Percentiles rank a stretch among this genome's conserved stretches.
These are phyloP conservation scores for Ctena decussata DNA, from an alignment of 2,888 invertebrate genomes.

Conservation along the genomic window DNA sequence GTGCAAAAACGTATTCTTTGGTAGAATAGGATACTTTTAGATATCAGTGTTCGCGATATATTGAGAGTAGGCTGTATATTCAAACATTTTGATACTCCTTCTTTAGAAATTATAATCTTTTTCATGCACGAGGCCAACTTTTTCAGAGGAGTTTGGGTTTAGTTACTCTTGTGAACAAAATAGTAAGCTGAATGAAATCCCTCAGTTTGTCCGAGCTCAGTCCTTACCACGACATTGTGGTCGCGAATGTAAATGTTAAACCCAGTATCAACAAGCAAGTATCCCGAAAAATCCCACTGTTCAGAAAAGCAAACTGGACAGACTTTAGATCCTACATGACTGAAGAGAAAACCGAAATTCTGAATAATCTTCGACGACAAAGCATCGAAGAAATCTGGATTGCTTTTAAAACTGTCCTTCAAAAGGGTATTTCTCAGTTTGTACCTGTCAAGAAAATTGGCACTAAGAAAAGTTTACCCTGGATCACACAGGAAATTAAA, in stretches of 20 bases:
- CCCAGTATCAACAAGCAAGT: neutral
- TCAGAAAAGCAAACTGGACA: neutral
- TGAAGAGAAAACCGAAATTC: neutral
- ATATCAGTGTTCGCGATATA: no score
- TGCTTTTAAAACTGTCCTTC: neutral
- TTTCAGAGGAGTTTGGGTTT: no score
- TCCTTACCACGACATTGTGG: neutral
- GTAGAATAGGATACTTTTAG: no score
- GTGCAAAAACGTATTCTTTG: no score
- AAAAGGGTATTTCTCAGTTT: neutral
- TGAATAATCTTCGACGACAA: neutral
- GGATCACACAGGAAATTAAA: constrained; percentile 2
- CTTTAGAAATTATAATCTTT: no score
- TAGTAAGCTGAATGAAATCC: no score
- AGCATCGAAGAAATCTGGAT: neutral
- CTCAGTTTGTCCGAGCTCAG: no score
- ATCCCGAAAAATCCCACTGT: neutral
- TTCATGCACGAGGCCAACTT: no score
- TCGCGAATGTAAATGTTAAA: neutral
- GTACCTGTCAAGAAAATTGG: neutral
- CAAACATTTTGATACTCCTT: no score
- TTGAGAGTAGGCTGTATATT: no score
- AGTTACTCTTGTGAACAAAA: no score
- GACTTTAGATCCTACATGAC: neutral
- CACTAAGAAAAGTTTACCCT: neutral